Conservation (phyloP, 2,113 vertebrate genomes). For the Tyrannus savana region DNA sequence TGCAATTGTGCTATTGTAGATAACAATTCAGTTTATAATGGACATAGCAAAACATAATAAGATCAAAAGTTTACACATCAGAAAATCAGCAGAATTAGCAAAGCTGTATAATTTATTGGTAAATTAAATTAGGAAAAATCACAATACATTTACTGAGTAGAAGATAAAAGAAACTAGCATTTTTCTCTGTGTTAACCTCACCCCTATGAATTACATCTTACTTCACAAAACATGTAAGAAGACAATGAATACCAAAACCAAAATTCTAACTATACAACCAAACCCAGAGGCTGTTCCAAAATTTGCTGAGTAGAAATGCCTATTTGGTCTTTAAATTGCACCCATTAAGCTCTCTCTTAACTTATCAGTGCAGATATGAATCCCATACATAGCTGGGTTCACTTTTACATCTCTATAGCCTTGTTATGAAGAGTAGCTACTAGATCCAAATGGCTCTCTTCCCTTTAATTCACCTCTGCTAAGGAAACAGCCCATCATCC, state of each 20-base stretch:
- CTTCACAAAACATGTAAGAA: background rate
- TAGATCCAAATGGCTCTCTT: background rate
- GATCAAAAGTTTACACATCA: background rate
- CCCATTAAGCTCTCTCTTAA: background rate
- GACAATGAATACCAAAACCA: background rate
- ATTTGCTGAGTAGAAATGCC: background rate
- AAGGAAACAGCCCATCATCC: background rate
- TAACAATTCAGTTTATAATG: background rate
- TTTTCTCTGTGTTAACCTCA: background rate
- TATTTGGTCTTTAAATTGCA: background rate
- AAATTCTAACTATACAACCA: background rate
- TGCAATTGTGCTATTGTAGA: background rate
- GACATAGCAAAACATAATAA: background rate
- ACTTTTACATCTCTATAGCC: background rate
- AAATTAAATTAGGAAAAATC: background rate
- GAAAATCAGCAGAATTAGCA: background rate
- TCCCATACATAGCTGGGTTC: background rate
- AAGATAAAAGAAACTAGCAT: background rate
- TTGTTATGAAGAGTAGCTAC: background rate
- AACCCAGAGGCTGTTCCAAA: background rate
- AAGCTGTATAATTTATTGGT: background rate
- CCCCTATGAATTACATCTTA: background rate
- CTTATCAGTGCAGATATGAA: background rate
- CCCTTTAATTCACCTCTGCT: background rate
- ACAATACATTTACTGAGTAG: background rate